Evolutionary conservation across 2,113 vertebrate species (phyloP), one percentile per base, ranked within the genome.

Genomic region (Procavia capensis): DNA sequence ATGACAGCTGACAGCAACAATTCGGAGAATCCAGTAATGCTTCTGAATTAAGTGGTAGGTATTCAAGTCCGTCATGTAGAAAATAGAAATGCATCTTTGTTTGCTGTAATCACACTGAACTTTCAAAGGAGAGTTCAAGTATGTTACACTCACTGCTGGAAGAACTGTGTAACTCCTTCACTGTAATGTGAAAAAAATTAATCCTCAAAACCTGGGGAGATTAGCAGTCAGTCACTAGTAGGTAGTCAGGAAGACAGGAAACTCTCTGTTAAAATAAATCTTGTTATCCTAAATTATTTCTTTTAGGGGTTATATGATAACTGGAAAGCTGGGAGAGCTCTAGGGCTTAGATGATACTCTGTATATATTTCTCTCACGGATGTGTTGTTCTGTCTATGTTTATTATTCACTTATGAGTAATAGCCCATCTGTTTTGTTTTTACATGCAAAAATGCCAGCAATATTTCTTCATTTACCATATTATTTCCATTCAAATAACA

Each of bases 381-480:
- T 74, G 25, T 31, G 9, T 41, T 87, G 45, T 11, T 85, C 14
- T 27, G 31, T 63, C 82, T 86, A 17, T 91, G 10, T 87, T 89
- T 64, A 50, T 86, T 74, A 88, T 14, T 72, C 36, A 45, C n/a
- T 85, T 66, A 78, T 85, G 59, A 93, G 41, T 36, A 90, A 50
- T 45, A 85, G 22, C 50, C 82, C 61, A 41, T 83, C 9, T 94
- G 10, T 91, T 89, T 78, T 72, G 5, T 74, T 86, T 95, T 88
- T 72, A 72, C 9, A 34, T 96, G 66, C 24, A 88, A 16, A 95
- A 85, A 41, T 93, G 63, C 31, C 41, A 88, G 61, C 91, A 92
- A 66, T 93, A 88, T 70, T 90, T 96, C 88, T 90, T 95, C 50
- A 72, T 59, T 92, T 93, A 54, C 50, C 50, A 54, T 54, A 54